Evolutionary conservation across 35 echinoderm and acorn worm species (phyloP).

Genomic region (Ophiothrix spiculata): DNA sequence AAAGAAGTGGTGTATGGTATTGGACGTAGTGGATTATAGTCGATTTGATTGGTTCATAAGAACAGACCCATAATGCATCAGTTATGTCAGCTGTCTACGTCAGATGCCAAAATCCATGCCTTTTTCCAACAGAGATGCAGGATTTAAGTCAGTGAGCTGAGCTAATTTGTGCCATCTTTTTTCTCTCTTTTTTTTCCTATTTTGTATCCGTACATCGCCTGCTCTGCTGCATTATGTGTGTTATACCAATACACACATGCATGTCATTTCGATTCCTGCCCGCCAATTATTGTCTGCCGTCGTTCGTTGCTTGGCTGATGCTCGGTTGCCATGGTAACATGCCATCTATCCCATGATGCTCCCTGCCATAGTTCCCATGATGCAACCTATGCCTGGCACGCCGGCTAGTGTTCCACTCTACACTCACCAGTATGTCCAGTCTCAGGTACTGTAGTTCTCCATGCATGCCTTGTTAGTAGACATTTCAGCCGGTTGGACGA

Average conservation of each 20-base stretch:
- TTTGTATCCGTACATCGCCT: constrained; percentile 2
- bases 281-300: constrained; percentile 17
- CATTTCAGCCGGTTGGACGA: too few relatives aligned
- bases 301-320: constrained; percentile 37
- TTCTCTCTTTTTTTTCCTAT: constrained; percentile 13
- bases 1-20: too few relatives aligned
- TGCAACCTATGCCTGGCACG: constrained; percentile 51
- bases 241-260: background rate
- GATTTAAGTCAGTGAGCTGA: background rate
- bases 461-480: background rate
- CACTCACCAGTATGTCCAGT: constrained; percentile 43
- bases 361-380: constrained; percentile 59
- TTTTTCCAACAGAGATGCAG: too few relatives aligned
- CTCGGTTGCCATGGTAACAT: constrained; percentile 36
- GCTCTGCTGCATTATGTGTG: constrained; percentile 1
- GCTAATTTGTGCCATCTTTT: background rate
- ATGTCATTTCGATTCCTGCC: background rate
- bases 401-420: constrained; percentile 50
- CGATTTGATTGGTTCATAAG: too few relatives aligned
- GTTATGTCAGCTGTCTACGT: too few relatives aligned
- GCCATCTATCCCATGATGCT: constrained; percentile 6
- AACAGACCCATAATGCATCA: too few relatives aligned
- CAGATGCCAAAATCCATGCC: too few relatives aligned
- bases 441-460: constrained; percentile 40
- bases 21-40: too few relatives aligned